These are phyloP conservation scores for Torymus tubicola DNA, from an alignment of 2,888 invertebrate genomes.

Conservation along the genomic window DNA sequence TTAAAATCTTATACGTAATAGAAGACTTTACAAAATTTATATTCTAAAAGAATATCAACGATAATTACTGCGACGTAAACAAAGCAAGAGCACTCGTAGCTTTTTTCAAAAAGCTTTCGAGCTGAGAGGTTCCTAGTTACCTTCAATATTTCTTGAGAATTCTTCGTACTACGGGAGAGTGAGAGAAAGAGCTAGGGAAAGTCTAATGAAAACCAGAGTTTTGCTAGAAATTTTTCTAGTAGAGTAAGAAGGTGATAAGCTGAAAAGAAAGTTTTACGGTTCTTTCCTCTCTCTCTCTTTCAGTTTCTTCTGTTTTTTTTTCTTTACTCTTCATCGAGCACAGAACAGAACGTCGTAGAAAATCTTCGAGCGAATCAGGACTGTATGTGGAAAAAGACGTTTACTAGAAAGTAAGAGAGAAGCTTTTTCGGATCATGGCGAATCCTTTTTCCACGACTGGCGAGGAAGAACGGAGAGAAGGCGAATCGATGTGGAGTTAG, in stretches of 20 bases:
- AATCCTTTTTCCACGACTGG: slow-evolving; percentile 14
- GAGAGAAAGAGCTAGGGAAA: neutral
- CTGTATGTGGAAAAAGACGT: slow-evolving; percentile 11
- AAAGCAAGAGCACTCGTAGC: neutral
- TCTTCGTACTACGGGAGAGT: neutral
- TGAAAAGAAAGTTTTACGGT: slow-evolving; percentile 40
- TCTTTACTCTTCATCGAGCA: slow-evolving; percentile 17
- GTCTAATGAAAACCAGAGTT: slow-evolving; percentile 37
- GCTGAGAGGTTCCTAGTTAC: neutral
- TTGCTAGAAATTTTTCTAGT: slow-evolving; percentile 25
- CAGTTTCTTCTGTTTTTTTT: neutral
- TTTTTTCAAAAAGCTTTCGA: neutral
- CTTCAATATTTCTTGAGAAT: slow-evolving; percentile 26
- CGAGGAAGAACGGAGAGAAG: too few relatives aligned
- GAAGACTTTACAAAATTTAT: too few relatives aligned
- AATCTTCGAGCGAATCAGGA: slow-evolving; percentile 17
- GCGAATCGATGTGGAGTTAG: neutral
- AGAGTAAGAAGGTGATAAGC: slow-evolving; percentile 30
- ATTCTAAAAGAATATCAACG: too few relatives aligned
- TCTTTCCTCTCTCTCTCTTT: neutral
- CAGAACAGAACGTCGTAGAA: slow-evolving; percentile 2
- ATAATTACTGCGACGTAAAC: too few relatives aligned
- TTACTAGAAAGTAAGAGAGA: neutral
- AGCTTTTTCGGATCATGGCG: slow-evolving; percentile 19
- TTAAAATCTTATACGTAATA: too few relatives aligned